These are phyloP conservation scores for Horisme vitalbata DNA, from an alignment of 2,888 invertebrate species.

Conservation along the genomic window DNA sequence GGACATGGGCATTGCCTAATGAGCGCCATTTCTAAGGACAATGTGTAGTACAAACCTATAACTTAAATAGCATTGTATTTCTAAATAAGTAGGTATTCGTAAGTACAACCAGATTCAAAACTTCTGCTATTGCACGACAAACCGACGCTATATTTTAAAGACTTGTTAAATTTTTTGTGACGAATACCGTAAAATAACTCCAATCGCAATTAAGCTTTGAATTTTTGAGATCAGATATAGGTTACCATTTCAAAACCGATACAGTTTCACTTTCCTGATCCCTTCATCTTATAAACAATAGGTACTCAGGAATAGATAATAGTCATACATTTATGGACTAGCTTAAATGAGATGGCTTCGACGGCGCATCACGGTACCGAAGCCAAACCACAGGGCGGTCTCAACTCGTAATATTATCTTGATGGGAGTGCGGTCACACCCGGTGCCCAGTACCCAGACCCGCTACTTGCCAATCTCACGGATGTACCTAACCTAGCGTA, in stretches of 20 bases:
- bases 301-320: slow-evolving; percentile 11
- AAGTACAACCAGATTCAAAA: too few relatives aligned
- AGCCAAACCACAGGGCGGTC: slow-evolving; percentile 52
- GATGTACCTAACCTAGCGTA: slow-evolving; percentile 18
- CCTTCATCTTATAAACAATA: slow-evolving; percentile 12
- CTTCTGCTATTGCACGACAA: too few relatives aligned
- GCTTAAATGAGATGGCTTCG: slow-evolving; percentile 18
- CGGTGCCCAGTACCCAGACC: slow-evolving; percentile 21
- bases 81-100: too few relatives aligned
- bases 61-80: too few relatives aligned
- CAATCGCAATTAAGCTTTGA: too few relatives aligned
- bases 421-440: slow-evolving; percentile 49
- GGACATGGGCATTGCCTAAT: too few relatives aligned
- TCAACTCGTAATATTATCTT: slow-evolving; percentile 51
- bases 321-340: slow-evolving; percentile 8
- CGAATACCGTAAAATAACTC: too few relatives aligned
- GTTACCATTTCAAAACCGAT: not conserved
- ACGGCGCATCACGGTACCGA: slow-evolving; percentile 37
- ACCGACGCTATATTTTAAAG: too few relatives aligned
- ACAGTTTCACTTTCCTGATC: not conserved
- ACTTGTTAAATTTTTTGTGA: too few relatives aligned
- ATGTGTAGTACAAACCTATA: too few relatives aligned
- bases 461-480: slow-evolving; percentile 30
- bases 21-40: too few relatives aligned
- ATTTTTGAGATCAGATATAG: too few relatives aligned